A percentile compares a stretch with the other conserved stretches of the same genome.
Conservation (phyloP, 2,888 invertebrate genomes). For the Carcina quercana region DNA sequence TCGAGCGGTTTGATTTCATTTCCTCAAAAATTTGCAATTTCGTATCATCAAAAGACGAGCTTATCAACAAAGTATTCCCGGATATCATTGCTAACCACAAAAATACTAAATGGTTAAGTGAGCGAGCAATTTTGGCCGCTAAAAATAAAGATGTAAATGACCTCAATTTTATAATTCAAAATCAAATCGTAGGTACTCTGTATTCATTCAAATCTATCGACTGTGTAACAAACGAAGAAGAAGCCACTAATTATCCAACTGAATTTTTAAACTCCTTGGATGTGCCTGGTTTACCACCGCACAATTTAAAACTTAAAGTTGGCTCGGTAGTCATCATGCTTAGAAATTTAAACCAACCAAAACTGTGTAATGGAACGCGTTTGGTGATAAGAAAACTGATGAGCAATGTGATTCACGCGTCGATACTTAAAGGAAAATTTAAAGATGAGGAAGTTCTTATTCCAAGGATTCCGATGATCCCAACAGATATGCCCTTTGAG, state of each 20-base stretch:
- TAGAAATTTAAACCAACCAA: slow-evolving; percentile 21
- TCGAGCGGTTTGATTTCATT: slow-evolving; percentile 3
- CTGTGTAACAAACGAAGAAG: slow-evolving; percentile 22
- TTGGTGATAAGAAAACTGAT: slow-evolving; percentile 19
- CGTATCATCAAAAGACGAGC: not conserved
- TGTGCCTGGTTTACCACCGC: slow-evolving; percentile 22
- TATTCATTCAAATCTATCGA: slow-evolving; percentile 15
- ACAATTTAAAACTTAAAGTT: slow-evolving; percentile 26
- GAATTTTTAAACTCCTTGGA: slow-evolving; percentile 32
- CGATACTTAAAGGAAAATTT: slow-evolving; percentile 15
- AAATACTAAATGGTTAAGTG: slow-evolving; percentile 6
- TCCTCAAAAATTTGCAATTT: slow-evolving; percentile 17
- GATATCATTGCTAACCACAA: not conserved
- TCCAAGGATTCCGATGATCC: slow-evolving; percentile 18
- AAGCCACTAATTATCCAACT: slow-evolving; percentile 23
- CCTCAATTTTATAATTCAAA: not conserved
- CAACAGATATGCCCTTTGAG: slow-evolving; percentile 16
- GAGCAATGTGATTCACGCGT: slow-evolving; percentile 18
- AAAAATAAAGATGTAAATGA: not conserved
- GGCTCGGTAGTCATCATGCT: slow-evolving; percentile 28
- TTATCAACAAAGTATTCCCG: not conserved
- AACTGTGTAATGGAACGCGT: slow-evolving; percentile 20
- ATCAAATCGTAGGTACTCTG: not conserved
- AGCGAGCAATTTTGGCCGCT: not conserved
- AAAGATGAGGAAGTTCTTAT: slow-evolving; percentile 15